Evolutionary conservation across 2,888 invertebrate species (phyloP), one percentile per base, ranked within the genome.

Genomic region (Philereme transversata): DNA sequence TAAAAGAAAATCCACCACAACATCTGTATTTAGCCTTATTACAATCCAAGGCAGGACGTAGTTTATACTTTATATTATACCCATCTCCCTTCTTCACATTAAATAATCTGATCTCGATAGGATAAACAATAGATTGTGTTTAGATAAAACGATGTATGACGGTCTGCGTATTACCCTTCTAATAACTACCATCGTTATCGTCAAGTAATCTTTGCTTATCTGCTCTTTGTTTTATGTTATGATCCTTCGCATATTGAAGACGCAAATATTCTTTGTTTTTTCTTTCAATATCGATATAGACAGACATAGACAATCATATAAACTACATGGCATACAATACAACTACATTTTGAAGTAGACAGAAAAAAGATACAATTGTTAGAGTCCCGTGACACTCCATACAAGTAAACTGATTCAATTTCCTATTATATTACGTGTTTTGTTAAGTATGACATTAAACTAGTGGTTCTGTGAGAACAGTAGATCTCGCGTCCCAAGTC

Each of bases 81-180:
- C 51, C 41, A 53, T 53, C 53, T 38, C 49, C 60, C 60, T 63
- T 53, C 55, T 61, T 51, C 54, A 65, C 65, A 61, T 65, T 62
- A 64, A 65, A 58, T 66, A 45, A 60, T 60, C 62, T 44, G 51
- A 68, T 68, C 65, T 44, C 41, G 65, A 66, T 65, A 66, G 54
- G 47, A 41, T 56, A 64, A 61, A 65, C 68, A 65, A 62, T 58
- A 68, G 68, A 68, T 68, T 56, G 64, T 62, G 65, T 62, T 65
- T 40, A 49, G 65, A 68, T 68, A 66, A 50, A 22, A 33, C 50
- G 11, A 60, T 53, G 45, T 62, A 62, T 49, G 62, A 60, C 60
- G 64, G 65, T 68, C 60, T 57, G 22, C 4, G 46, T 22, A 22
- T 44, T 56, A 47, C 53, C 53, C 54, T 54, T 51, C 51, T 51